Evolutionary conservation across 2,113 vertebrate species (phyloP).

Genomic region (Hippopotamus amphibius): DNA sequence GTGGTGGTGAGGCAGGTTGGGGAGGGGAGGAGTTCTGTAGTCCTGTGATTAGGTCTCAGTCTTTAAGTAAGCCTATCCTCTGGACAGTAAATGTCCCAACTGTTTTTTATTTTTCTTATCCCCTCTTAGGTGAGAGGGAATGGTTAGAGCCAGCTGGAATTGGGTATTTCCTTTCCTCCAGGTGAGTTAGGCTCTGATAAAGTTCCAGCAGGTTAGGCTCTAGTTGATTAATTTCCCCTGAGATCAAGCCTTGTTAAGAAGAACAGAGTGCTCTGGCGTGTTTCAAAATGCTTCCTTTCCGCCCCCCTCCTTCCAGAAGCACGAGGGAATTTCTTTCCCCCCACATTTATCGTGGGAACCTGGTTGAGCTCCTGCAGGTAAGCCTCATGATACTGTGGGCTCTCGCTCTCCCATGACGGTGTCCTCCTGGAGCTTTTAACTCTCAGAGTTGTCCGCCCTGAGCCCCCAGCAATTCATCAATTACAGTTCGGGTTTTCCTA

Average conservation of each 20-base stretch:
- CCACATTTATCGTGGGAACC: not conserved
- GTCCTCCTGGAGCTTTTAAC: not conserved
- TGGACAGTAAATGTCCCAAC: not conserved
- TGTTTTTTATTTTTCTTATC: not conserved
- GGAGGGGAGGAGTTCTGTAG: not conserved
- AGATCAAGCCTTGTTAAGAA: not conserved
- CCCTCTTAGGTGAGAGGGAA: not conserved
- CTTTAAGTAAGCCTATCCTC: not conserved
- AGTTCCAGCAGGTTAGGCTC: not conserved
- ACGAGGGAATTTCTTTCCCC: too few species aligned
- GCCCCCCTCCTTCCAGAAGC: not conserved
- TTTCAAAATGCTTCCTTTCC: not conserved
- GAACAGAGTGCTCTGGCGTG: not conserved
- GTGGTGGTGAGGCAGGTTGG: too few species aligned
- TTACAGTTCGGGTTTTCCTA: not conserved
- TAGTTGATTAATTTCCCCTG: not conserved
- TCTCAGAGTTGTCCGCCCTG: too few species aligned
- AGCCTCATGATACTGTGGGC: not conserved
- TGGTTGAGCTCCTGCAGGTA: not conserved
- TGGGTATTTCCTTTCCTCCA: not conserved
- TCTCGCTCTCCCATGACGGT: not conserved
- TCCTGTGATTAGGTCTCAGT: not conserved
- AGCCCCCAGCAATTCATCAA: not conserved
- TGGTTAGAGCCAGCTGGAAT: not conserved
- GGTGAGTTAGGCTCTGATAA: not conserved